Conservation (phyloP, 1,140 invertebrate species). For the Macrocentrus cingulum region DNA sequence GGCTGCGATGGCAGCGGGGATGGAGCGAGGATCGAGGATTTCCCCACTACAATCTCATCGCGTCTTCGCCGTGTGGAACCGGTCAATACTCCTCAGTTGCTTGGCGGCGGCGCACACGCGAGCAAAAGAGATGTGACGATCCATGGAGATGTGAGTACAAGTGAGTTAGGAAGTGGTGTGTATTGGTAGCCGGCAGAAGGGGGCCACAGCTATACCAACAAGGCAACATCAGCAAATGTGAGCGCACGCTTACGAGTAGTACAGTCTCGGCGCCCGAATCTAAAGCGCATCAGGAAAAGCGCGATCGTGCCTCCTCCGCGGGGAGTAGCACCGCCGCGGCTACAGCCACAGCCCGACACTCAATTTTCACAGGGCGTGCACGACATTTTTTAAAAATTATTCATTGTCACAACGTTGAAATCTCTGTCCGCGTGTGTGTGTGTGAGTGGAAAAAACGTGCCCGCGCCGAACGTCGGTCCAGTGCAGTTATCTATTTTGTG, state of each 20-base stretch:
- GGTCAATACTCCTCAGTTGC: constrained; percentile 43
- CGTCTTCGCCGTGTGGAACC: constrained; percentile 31
- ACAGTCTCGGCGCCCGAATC: constrained; percentile 23
- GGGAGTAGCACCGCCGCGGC: constrained; percentile 23
- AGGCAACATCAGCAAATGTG: neutral
- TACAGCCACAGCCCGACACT: constrained; percentile 23
- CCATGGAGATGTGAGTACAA: neutral
- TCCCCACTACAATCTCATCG: neutral
- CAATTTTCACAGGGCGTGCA: constrained; percentile 15
- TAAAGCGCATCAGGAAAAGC: constrained; percentile 25
- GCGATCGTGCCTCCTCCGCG: constrained; percentile 20
- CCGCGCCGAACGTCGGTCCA: no score
- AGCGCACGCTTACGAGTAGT: neutral
- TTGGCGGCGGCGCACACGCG: constrained; percentile 5
- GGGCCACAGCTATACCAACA: neutral
- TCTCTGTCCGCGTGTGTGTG: no score
- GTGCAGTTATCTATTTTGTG: no score
- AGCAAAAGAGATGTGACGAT: neutral
- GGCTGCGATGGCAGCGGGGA: no score
- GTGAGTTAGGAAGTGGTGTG: constrained; percentile 1
- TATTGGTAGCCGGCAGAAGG: no score
- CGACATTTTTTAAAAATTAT: neutral
- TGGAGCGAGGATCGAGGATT: neutral
- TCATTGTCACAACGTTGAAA: no score
- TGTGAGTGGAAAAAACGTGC: no score